phyloP scores from a whole-genome alignment of 2,888 invertebrate species.

The Tenodera sinensis region DNA sequence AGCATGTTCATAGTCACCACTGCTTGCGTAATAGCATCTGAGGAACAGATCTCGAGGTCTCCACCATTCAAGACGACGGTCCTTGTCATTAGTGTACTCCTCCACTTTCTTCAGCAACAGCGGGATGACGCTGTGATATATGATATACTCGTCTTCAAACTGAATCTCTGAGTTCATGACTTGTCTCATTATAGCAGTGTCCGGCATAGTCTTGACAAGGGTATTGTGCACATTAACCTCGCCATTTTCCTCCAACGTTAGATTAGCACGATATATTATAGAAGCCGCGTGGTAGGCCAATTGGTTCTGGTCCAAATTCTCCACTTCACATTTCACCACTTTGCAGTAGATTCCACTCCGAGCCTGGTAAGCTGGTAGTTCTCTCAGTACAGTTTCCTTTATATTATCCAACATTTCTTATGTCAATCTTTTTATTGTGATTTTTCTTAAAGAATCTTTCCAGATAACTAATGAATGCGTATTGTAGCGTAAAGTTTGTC shows the following conservation, averaged over 20 bases:
- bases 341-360: background rate
- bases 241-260: background rate
- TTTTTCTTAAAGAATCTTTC: too few relatives aligned
- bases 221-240: background rate
- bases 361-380: background rate
- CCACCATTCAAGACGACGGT: background rate
- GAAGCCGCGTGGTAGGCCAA: background rate
- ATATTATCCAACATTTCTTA: background rate
- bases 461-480: too few relatives aligned
- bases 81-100: background rate
- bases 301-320: background rate
- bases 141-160: background rate
- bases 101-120: background rate
- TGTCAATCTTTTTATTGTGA: too few relatives aligned
- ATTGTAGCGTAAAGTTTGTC: too few relatives aligned
- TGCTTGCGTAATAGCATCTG: background rate
- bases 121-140: background rate
- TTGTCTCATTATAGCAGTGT: background rate
- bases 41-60: background rate
- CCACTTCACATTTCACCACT: background rate
- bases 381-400: background rate
- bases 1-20: background rate
- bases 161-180: background rate
- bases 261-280: background rate
- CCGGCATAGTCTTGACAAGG: background rate